Base-by-base conservation (phyloP, 2,113 vertebrate genomes). In the Pterocles burchelli region DNA sequence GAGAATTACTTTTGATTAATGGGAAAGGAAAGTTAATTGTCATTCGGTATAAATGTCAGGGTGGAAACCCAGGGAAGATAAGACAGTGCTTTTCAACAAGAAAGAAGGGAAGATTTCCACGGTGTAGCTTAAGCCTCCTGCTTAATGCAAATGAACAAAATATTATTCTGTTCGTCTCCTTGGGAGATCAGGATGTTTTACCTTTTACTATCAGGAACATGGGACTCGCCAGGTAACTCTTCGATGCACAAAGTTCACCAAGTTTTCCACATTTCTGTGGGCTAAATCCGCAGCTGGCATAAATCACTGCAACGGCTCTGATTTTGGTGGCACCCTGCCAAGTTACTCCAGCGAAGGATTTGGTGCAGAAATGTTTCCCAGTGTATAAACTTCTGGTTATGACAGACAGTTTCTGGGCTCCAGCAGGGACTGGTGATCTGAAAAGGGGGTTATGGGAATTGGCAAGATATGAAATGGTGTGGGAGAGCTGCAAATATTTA, bases 381-480 rank as follows among this genome's bases (percentile, higher is more conserved):
- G 94, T 89, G 78, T 89, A 93, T 93, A 95, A 93, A 96, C 94
- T 95, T 94, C 95, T 94, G 93, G 93, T 89, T 83, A 55, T 85
- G 89, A 97, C 31, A 79, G 94, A 96, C 94, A 90, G 71, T 94
- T 96, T 96, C 95, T 93, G 91, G 95, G 95, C 94, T 96, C 85
- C 88, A 90, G 78, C 58, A 38, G 62, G 75, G 78, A 89, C 2
- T 80, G 95, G 89, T 83, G 70, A 90, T 93, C 91, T 86, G 38
- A 74, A 96, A 88, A 88, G 71, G 83, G 93, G 88, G 93, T 96
- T 96, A 96, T 89, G 90, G 93, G 81, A 96, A 83, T 10, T 87
- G 95, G 94, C 94, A 96, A 90, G 85, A 74, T 87, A 95, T 88
- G 88, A 96, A 96, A 89, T 83, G 76, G 63, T 93, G 88, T 85